phyloP scores from a whole-genome alignment of 1,140 invertebrate species.

The Artemia franciscana region DNA sequence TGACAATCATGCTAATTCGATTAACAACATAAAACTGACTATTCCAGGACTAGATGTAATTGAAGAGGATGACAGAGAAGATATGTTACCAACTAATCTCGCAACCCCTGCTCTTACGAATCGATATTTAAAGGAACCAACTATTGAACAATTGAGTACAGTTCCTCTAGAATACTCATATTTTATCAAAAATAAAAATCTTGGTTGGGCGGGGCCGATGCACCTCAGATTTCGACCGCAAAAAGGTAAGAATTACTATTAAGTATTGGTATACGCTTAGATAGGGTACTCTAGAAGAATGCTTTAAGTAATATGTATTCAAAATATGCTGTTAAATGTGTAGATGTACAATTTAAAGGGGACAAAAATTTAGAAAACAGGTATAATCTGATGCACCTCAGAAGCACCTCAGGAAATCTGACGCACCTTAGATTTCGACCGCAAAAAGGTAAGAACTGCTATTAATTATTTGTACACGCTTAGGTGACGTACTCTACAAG shows the following conservation, averaged over 20 bases:
- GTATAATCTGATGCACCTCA: too few species aligned
- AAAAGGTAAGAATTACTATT: constrained; percentile 15
- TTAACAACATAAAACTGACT: too few species aligned
- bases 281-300: too few species aligned
- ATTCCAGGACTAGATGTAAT: constrained; percentile 11
- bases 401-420: too few species aligned
- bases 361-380: too few species aligned
- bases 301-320: too few species aligned
- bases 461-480: too few species aligned
- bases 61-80: constrained; percentile 12
- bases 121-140: background rate
- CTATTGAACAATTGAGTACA: constrained; percentile 16
- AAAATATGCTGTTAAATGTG: too few species aligned
- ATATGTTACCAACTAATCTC: constrained; percentile 10
- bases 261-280: too few species aligned
- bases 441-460: constrained; percentile 16
- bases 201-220: constrained; percentile 45
- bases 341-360: too few species aligned
- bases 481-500: too few species aligned
- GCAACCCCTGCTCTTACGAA: background rate
- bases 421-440: constrained; percentile 41
- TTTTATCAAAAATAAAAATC: constrained; percentile 28
- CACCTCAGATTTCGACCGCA: constrained; percentile 40
- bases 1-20: too few species aligned
- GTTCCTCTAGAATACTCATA: constrained; percentile 41